Evolutionary conservation across 2,113 vertebrate genomes (phyloP).

Genomic region (Anseranas semipalmata): DNA sequence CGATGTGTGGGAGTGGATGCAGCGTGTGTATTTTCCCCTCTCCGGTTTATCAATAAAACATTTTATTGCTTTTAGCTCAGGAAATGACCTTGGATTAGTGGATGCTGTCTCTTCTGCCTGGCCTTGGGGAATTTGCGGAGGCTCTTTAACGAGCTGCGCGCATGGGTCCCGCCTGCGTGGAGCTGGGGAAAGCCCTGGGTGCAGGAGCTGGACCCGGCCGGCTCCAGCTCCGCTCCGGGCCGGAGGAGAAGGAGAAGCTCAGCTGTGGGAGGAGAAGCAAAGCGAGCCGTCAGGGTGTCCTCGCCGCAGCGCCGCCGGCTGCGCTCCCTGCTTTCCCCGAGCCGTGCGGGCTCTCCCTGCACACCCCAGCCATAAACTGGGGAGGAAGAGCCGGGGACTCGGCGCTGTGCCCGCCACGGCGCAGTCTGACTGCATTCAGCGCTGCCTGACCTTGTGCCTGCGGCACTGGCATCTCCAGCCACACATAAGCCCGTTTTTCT

Average conservation of each 20-base stretch:
- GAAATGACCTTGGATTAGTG: slow-evolving; percentile 86
- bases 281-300: neutral
- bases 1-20: slow-evolving; percentile 18
- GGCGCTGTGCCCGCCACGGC: rapidly evolving
- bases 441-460: neutral
- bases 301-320: neutral
- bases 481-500: neutral
- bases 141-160: slow-evolving; percentile 62
- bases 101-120: slow-evolving; percentile 78
- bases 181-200: slow-evolving; percentile 28
- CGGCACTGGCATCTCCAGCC: neutral
- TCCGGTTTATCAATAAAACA: slow-evolving; percentile 88
- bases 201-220: neutral
- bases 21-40: slow-evolving; percentile 30
- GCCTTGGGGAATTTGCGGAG: slow-evolving; percentile 84
- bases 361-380: rapidly evolving
- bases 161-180: neutral
- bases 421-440: neutral
- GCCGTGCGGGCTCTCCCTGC: neutral
- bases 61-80: slow-evolving; percentile 90
- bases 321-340: neutral
- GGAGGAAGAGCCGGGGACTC: neutral
- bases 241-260: slow-evolving; percentile 33
- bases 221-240: slow-evolving; percentile 19
- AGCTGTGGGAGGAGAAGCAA: slow-evolving; percentile 4